Base-by-base conservation (phyloP, 2,888 invertebrate species). In the Ectropis crepuscularia region DNA sequence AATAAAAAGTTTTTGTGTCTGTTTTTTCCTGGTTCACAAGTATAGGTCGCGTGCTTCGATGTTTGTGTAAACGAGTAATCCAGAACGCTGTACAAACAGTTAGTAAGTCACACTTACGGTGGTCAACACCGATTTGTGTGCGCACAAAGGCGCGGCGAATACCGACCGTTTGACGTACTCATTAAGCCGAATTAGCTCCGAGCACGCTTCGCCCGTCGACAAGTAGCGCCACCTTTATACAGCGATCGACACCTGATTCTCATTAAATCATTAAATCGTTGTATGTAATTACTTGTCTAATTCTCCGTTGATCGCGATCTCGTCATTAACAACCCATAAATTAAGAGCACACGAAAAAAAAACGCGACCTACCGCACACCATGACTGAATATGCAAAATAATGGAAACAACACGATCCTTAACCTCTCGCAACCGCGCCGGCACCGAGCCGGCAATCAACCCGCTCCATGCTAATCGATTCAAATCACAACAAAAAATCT, bases 401-500 rank as follows among this genome's bases (percentile, higher is more conserved):
- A 76, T 76, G 77, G 79, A 80, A 82, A 79, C 77, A 77, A 78
- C 77, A 72, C 71, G 71, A 72, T 67, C 70, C 69, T 72, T 72
- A 58, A 71, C 72, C 75, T 28, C 72, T 67, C 1, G 48, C 41
- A 28, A 41, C 53, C 54, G 58, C 41, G 59, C 53, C 53, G 60
- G 69, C 57, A 48, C 69, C 67, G 55, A 54, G 9, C 62, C 47
- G 53, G 53, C 47, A 65, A 65, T 67, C 57, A 63, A 43, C 57
- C 61, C 42, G 53, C 53, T 43, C 63, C 78, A 80, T 78, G 77
- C 73, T 80, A 79, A 84, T 81, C 76, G 75, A 76, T 76, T 78
- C 77, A 81, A 82, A 83, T 77, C 77, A 75, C 42, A 38, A 79
- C 76, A 82, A 86, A 85, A 88, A 87, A 87, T 83, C 83, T 83